These are phyloP conservation scores for Sphyrna mokarran DNA, from an alignment of 2,113 vertebrate species.

Conservation along the genomic window DNA sequence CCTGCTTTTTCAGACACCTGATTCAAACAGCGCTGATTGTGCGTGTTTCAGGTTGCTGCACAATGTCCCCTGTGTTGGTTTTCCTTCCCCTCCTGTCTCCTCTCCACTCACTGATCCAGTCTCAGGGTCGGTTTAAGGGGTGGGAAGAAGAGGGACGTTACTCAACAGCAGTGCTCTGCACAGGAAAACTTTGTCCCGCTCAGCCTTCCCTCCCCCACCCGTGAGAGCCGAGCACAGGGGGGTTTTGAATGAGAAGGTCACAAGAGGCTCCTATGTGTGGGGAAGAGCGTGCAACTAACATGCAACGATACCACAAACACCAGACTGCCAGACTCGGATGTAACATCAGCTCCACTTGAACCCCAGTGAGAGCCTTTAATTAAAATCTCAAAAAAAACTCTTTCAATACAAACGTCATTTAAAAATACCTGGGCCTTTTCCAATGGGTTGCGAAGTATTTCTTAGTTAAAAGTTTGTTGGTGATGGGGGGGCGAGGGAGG, in stretches of 20 bases:
- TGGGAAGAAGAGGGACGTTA: neutral
- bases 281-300: neutral
- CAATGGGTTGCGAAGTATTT: neutral
- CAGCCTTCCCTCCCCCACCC: constrained; percentile 31
- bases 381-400: neutral
- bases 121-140: neutral
- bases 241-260: constrained; percentile 9
- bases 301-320: neutral
- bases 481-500: neutral
- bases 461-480: neutral
- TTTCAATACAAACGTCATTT: neutral
- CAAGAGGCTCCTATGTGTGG: neutral
- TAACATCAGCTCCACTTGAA: neutral
- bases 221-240: constrained; percentile 37
- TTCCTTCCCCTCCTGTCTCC: neutral
- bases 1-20: constrained; percentile 2
- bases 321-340: neutral
- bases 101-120: neutral
- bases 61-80: constrained; percentile 12
- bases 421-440: neutral
- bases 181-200: neutral
- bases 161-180: neutral
- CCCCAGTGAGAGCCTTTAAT: neutral
- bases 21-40: constrained; percentile 8
- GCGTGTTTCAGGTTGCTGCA: neutral